phyloP scores from a whole-genome alignment of 2,113 vertebrate species.

The Lophura nycthemera region DNA sequence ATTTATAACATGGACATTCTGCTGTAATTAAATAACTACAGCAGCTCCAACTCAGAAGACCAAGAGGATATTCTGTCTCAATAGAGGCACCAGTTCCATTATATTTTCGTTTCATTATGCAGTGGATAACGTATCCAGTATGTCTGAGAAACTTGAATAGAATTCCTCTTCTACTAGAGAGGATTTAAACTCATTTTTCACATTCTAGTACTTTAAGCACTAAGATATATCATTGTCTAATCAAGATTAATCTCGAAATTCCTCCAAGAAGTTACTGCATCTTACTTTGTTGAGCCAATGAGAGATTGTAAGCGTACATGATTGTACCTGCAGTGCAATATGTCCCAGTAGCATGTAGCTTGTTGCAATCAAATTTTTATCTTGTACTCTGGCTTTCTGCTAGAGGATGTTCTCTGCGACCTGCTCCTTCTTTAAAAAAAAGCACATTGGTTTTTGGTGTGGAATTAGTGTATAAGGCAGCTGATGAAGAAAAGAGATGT shows the following conservation, averaged over 20 bases:
- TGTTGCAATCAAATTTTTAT: background rate
- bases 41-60: background rate
- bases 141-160: background rate
- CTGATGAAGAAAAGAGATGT: background rate
- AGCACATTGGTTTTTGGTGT: background rate
- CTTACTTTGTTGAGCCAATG: background rate
- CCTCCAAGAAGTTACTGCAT: background rate
- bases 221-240: background rate
- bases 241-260: background rate
- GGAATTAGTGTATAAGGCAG: background rate
- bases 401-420: background rate
- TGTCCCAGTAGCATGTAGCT: background rate
- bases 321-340: background rate
- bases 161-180: background rate
- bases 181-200: background rate
- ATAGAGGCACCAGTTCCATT: background rate
- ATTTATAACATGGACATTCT: background rate
- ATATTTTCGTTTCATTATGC: background rate
- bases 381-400: background rate
- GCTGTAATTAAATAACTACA: background rate
- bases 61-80: background rate
- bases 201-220: background rate
- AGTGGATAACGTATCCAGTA: background rate
- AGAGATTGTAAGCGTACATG: background rate
- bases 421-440: background rate